phyloP scores from a whole-genome alignment of 2,888 invertebrate genomes.

The Hofmannophila pseudospretella region DNA sequence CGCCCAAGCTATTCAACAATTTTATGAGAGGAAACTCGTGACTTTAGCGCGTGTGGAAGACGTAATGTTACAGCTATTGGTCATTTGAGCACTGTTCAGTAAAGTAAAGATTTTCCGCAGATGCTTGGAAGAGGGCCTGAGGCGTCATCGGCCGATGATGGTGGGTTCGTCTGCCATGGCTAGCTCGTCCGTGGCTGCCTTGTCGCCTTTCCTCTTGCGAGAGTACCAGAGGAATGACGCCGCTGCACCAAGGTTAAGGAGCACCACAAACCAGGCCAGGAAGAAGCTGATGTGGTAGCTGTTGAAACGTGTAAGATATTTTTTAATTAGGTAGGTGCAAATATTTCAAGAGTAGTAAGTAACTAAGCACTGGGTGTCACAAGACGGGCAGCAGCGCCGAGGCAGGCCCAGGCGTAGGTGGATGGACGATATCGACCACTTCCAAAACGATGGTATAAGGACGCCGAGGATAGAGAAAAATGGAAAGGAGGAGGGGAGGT shows the following conservation, averaged over 20 bases:
- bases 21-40: no score
- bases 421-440: no score
- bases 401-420: no score
- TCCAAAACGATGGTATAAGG: no score
- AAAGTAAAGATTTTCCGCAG: constrained; percentile 48
- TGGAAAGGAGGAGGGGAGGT: no score
- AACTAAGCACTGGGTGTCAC: no score
- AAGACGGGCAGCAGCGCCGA: no score
- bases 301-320: constrained; percentile 21
- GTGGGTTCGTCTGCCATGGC: constrained; percentile 92
- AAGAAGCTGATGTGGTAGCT: constrained; percentile 85
- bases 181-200: constrained; percentile 88
- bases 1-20: not conserved
- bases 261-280: constrained; percentile 88
- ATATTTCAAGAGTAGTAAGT: no score
- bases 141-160: constrained; percentile 83
- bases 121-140: constrained; percentile 30
- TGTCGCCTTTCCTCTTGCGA: constrained; percentile 89
- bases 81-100: constrained; percentile 75
- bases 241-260: constrained; percentile 82
- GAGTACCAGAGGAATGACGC: constrained; percentile 88
- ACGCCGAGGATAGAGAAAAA: no score
- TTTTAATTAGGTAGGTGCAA: no score
- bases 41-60: constrained; percentile 52
- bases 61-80: constrained; percentile 61